phyloP scores from a whole-genome alignment of 2,888 invertebrate species.

The Eupsilia transversa region DNA sequence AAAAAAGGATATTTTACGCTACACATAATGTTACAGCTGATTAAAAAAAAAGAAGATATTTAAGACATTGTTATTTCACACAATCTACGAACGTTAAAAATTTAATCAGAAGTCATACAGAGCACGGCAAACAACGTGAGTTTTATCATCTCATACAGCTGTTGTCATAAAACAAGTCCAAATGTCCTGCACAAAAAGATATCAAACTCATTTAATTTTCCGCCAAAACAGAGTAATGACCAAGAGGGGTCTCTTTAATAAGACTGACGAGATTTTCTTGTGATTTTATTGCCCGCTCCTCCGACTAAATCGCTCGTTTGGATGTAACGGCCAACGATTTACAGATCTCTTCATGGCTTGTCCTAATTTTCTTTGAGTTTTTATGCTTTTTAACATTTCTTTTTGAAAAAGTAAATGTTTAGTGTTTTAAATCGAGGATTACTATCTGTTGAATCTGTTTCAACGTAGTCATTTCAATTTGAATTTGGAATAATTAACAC shows the following conservation, averaged over 20 bases:
- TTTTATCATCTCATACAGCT: slow-evolving; percentile 67
- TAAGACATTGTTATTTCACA: slow-evolving; percentile 12
- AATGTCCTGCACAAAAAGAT: slow-evolving; percentile 71
- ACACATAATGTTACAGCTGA: too few species aligned
- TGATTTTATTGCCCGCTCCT: slow-evolving; percentile 82
- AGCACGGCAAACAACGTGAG: slow-evolving; percentile 32
- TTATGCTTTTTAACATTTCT: slow-evolving; percentile 57
- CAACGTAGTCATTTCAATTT: not conserved
- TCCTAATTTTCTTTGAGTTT: slow-evolving; percentile 80
- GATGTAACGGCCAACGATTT: slow-evolving; percentile 81
- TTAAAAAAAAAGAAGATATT: too few species aligned
- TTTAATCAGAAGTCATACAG: slow-evolving; percentile 65
- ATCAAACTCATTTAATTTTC: slow-evolving; percentile 80
- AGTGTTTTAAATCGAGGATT: slow-evolving; percentile 34
- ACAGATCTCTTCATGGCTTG: slow-evolving; percentile 78
- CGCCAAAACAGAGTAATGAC: slow-evolving; percentile 82
- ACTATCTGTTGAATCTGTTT: slow-evolving; percentile 8
- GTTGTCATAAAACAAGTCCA: slow-evolving; percentile 69
- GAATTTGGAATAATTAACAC: slow-evolving; percentile 12
- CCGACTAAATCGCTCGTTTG: slow-evolving; percentile 81
- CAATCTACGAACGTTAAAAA: slow-evolving; percentile 37
- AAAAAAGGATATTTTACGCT: not conserved
- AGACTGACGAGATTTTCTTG: slow-evolving; percentile 80
- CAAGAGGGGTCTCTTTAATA: slow-evolving; percentile 77
- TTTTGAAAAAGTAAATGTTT: slow-evolving; percentile 47